phyloP scores from a whole-genome alignment of 2,113 vertebrate species.

The Cebidichthys violaceus region DNA sequence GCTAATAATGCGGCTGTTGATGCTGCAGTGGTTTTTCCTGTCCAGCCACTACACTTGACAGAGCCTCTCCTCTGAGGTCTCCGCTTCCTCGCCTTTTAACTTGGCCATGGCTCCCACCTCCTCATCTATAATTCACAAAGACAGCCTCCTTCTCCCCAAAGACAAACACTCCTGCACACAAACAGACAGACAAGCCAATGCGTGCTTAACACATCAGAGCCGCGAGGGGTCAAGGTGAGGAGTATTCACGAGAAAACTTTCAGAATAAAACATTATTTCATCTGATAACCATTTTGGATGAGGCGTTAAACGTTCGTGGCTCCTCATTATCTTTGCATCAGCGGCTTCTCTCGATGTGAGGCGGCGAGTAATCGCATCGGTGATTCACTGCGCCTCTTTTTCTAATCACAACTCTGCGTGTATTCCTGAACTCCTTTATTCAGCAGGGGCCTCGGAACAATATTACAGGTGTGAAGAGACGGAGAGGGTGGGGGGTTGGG shows the following conservation, averaged over 20 bases:
- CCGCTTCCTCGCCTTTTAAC: constrained; percentile 43
- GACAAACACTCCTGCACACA: constrained; percentile 17
- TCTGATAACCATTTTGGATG: neutral
- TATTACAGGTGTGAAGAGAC: constrained; percentile 25
- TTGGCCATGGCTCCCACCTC: constrained; percentile 33
- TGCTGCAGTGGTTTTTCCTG: neutral
- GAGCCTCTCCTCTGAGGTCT: constrained; percentile 41
- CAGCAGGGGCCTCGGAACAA: neutral
- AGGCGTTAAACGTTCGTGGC: neutral
- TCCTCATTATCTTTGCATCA: constrained; percentile 28
- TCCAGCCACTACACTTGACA: constrained; percentile 29
- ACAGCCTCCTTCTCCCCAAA: constrained; percentile 26
- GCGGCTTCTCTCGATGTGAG: neutral
- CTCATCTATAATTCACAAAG: constrained; percentile 71
- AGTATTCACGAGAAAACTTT: neutral
- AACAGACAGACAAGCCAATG: constrained; percentile 18
- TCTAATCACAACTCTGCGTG: constrained; percentile 9
- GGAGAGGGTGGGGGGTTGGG: neutral
- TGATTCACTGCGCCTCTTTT: neutral
- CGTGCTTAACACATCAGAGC: constrained; percentile 38
- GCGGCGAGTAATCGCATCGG: constrained; percentile 21
- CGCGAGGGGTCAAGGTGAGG: neutral
- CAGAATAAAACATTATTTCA: neutral
- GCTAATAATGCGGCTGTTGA: neutral
- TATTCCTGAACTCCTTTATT: neutral